phyloP scores from a whole-genome alignment of 1,140 invertebrate species.

The Mizuhopecten yessoensis region DNA sequence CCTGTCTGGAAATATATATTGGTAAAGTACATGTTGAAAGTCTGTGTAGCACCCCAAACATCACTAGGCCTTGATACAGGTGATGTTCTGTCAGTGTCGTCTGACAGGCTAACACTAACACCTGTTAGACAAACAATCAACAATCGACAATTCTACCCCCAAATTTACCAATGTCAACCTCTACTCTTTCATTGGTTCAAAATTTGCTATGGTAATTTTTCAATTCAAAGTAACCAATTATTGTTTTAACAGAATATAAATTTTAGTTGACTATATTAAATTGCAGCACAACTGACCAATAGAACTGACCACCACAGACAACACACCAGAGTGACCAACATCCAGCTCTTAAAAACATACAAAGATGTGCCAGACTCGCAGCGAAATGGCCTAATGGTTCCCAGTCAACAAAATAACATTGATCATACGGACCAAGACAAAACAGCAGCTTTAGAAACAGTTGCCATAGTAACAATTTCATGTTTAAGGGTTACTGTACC shows the following conservation, averaged over 20 bases:
- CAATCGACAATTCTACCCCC: not conserved
- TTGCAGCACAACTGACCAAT: not conserved
- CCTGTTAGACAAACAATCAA: not conserved
- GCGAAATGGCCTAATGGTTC: not conserved
- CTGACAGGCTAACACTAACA: slow-evolving; percentile 31
- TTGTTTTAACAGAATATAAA: too few species aligned
- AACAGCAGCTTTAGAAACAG: not conserved
- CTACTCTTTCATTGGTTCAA: not conserved
- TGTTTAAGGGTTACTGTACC: not conserved
- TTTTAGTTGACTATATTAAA: too few species aligned
- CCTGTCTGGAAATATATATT: not conserved
- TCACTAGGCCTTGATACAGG: not conserved
- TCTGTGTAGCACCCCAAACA: not conserved
- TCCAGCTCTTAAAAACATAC: not conserved
- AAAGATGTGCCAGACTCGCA: not conserved
- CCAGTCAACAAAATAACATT: not conserved
- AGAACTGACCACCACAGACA: too few species aligned
- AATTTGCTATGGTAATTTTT: not conserved
- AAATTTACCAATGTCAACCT: not conserved
- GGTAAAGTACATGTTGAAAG: slow-evolving; percentile 34
- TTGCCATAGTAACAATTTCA: slow-evolving; percentile 11
- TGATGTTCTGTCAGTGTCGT: not conserved
- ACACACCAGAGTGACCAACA: not conserved
- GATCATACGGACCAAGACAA: not conserved
- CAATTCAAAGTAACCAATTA: too few species aligned